Percentiles rank a stretch among this genome's conserved stretches.
phyloP scores from a whole-genome alignment of 2,888 invertebrate species.

The Cabera pusaria region DNA sequence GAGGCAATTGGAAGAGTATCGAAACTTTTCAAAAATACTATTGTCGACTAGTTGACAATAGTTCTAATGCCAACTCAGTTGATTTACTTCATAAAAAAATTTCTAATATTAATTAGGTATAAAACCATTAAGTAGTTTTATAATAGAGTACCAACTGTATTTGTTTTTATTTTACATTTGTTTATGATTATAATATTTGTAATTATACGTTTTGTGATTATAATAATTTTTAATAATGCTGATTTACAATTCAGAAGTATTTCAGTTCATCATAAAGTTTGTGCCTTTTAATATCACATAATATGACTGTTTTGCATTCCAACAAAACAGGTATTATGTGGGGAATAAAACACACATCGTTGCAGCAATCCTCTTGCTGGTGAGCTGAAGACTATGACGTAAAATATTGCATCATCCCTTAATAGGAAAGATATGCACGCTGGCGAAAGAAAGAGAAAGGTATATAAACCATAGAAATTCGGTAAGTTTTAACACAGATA shows the following conservation, averaged over 20 bases:
- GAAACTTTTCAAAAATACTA: neutral
- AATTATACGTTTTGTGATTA: no score
- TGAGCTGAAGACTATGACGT: constrained; percentile 1
- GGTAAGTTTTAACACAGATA: no score
- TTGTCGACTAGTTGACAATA: neutral
- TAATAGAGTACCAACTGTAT: no score
- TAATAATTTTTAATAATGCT: constrained; percentile 1
- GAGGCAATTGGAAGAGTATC: neutral
- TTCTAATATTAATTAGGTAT: no score
- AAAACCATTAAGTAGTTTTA: no score
- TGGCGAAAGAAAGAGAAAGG: neutral
- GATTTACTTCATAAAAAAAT: no score
- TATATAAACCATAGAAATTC: no score
- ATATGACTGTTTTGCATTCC: constrained; percentile 1
- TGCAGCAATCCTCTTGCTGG: constrained; percentile 2
- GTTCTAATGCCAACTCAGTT: no score
- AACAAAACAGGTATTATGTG: no score
- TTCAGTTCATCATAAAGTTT: constrained; percentile 1
- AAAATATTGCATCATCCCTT: no score
- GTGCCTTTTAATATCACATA: neutral
- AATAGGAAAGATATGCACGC: neutral
- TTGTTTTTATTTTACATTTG: no score
- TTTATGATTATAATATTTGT: no score
- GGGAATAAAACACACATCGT: constrained; percentile 2
- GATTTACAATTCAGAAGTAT: neutral